These are phyloP conservation scores for Melipona beecheii DNA, from an alignment of 2,888 invertebrate genomes.

Conservation along the genomic window DNA sequence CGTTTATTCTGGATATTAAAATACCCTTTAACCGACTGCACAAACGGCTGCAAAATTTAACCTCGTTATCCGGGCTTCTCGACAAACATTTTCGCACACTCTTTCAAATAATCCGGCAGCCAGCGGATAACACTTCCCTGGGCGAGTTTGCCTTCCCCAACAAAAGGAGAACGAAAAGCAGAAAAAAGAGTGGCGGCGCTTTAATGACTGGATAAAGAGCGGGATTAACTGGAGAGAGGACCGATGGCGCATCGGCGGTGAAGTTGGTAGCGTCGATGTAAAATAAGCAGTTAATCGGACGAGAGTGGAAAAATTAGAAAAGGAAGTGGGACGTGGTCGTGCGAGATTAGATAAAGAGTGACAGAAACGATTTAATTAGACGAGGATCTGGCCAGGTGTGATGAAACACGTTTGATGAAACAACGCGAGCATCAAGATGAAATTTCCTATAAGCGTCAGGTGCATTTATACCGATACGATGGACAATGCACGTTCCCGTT, in stretches of 20 bases:
- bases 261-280: slow-evolving; percentile 10
- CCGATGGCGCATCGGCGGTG: not conserved
- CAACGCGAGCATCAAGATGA: not conserved
- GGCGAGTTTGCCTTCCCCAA: not conserved
- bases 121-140: not conserved
- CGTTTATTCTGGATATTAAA: not conserved
- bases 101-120: slow-evolving; percentile 14
- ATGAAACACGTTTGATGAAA: slow-evolving; percentile 4
- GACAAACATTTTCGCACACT: slow-evolving; percentile 1
- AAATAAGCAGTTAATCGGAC: slow-evolving; percentile 50
- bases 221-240: slow-evolving; percentile 28
- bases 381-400: slow-evolving; percentile 21
- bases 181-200: slow-evolving; percentile 17
- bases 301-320: slow-evolving; percentile 16
- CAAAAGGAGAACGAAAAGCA: not conserved
- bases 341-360: not conserved
- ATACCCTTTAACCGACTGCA: not conserved
- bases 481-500: too few species aligned
- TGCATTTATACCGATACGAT: too few species aligned
- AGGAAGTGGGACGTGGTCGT: not conserved
- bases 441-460: too few species aligned
- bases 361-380: slow-evolving; percentile 40
- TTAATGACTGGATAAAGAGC: slow-evolving; percentile 46
- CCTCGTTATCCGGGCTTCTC: not conserved
- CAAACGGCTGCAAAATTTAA: slow-evolving; percentile 14